Conservation (phyloP, 2,888 invertebrate species). For the Agrypnus murinus region DNA sequence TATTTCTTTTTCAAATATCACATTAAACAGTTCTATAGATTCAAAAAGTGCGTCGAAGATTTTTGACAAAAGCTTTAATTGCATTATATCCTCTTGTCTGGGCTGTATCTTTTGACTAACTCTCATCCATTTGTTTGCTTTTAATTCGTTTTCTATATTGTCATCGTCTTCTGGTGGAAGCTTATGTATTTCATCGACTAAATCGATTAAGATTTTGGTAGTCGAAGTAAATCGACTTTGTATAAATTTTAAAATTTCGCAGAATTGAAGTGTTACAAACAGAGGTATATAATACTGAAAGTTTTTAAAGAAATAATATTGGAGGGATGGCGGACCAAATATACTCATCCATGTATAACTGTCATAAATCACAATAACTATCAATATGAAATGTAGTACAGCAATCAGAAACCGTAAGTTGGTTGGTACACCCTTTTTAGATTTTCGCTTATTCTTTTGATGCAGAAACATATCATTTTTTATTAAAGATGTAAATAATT, state of each 20-base stretch:
- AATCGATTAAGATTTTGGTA: conserved; percentile 25
- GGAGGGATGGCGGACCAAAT: conserved; percentile 1
- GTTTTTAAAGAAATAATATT: conserved; percentile 38
- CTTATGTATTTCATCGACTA: conserved; percentile 38
- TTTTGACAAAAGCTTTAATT: conserved; percentile 38
- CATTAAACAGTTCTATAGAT: conserved; percentile 32
- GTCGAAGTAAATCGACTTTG: conserved; percentile 27
- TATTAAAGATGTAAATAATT: conserved; percentile 31
- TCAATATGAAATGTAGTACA: conserved; percentile 3
- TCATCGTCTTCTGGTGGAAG: conserved; percentile 21
- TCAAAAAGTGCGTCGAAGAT: conserved; percentile 34
- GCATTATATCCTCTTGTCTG: conserved; percentile 42
- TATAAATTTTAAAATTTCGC: conserved; percentile 34
- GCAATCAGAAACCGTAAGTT: neutral
- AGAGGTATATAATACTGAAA: conserved; percentile 40
- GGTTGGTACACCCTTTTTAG: neutral
- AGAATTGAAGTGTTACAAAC: conserved; percentile 25
- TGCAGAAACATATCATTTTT: conserved; percentile 45
- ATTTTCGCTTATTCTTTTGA: conserved; percentile 29
- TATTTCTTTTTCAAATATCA: conserved; percentile 30
- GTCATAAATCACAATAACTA: conserved; percentile 28
- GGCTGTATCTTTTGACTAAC: conserved; percentile 40
- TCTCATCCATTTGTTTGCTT: conserved; percentile 34
- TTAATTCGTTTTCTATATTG: neutral
- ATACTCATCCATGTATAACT: conserved; percentile 32